These are phyloP conservation scores for Colaptes auratus DNA, from an alignment of 2,113 vertebrate genomes.

Conservation along the genomic window DNA sequence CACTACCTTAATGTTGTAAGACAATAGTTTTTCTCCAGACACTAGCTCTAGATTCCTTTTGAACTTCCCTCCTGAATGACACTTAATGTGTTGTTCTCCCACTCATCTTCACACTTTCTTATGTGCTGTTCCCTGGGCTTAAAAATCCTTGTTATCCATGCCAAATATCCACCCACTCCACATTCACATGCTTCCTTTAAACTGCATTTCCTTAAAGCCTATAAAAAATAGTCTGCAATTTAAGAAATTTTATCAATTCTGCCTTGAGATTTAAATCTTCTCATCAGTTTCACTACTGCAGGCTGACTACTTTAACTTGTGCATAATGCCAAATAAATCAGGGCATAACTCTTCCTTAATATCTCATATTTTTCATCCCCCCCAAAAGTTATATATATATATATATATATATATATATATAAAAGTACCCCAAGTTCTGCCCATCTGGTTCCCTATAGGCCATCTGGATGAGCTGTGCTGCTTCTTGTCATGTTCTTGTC, in stretches of 20 bases:
- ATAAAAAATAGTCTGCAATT: background rate
- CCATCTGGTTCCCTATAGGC: background rate
- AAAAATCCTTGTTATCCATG: background rate
- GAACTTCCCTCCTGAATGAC: background rate
- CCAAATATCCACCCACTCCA: conserved; percentile 20
- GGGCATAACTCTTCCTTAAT: background rate
- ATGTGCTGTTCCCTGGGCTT: background rate
- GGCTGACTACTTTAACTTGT: background rate
- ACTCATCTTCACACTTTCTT: conserved; percentile 4
- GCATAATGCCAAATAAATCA: background rate
- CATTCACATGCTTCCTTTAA: background rate
- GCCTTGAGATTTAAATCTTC: background rate
- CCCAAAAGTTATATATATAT: background rate
- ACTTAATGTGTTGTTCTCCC: background rate
- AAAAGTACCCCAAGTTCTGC: background rate
- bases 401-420: no score
- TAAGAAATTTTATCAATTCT: background rate
- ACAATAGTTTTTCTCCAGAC: background rate
- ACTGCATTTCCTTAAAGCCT: background rate
- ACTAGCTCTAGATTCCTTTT: background rate
- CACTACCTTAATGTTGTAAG: background rate
- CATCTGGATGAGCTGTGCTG: background rate
- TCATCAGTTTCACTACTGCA: background rate
- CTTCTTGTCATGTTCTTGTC: background rate
- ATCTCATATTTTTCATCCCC: background rate